Percentiles rank a stretch among this genome's conserved stretches.
Conservation (phyloP, 2,113 vertebrate genomes). For the Bufo gargarizans region DNA sequence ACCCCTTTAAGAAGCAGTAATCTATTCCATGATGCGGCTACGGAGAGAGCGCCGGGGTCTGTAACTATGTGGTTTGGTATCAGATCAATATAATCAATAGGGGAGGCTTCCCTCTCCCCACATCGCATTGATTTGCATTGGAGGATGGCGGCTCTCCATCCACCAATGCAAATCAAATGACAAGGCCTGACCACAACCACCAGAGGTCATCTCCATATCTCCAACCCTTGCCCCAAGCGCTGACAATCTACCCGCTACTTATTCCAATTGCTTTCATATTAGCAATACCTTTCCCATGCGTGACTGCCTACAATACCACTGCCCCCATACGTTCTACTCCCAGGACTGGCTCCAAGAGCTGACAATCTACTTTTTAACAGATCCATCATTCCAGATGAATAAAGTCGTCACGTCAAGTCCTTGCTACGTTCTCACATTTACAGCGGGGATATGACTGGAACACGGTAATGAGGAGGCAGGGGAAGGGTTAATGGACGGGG, state of each 20-base stretch:
- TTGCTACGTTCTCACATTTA: too few species aligned
- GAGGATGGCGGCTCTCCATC: constrained; percentile 71
- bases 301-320: too few species aligned
- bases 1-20: neutral
- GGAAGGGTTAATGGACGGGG: constrained; percentile 14
- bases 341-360: neutral
- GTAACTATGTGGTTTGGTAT: constrained; percentile 79
- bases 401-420: too few species aligned
- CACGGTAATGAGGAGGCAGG: neutral
- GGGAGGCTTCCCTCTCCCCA: constrained; percentile 78
- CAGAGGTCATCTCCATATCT: neutral
- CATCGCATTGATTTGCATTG: constrained; percentile 66
- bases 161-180: constrained; percentile 77
- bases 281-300: too few species aligned
- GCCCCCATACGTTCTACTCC: too few species aligned
- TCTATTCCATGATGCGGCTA: neutral
- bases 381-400: too few species aligned
- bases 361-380: neutral
- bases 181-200: neutral
- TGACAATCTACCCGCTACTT: neutral
- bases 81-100: constrained; percentile 85
- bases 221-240: neutral
- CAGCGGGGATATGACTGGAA: too few species aligned
- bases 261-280: too few species aligned
- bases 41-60: constrained; percentile 62